Base-by-base conservation (phyloP, 1,140 invertebrate species). In the Dendrolimus punctatus region DNA sequence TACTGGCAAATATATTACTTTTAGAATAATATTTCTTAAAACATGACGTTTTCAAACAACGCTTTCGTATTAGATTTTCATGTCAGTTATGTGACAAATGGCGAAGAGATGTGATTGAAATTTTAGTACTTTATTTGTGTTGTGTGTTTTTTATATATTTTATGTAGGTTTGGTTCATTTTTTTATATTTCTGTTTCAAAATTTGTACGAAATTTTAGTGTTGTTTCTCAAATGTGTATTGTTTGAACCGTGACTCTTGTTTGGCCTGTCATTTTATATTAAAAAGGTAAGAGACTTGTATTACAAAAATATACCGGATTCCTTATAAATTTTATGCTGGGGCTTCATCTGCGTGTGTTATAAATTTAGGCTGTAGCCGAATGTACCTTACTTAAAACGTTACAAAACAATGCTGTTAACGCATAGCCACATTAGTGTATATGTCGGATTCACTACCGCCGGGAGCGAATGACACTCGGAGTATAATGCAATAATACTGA, bases 101-200 rank as follows among this genome's bases (percentile, higher is more conserved):
- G 68, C 67, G 66, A 50, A 74, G 79, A 64, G 62, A 81, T 85
- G 81, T 85, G 73, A 85, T 68, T 80, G 66, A 81, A 81, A 81
- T 79, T 82, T 82, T 76, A 71, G 73, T 78, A 73, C 60, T 51
- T 66, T 60, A 78, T 82, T 76, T 85, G 79, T 85, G 78, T 82
- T 82, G 76, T 85, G 74, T 82, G 77, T 85, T 82, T 81, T 77
- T 71, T 65, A 58, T 61, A 60, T 71, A 72, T 78, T 65, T 70
- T 78, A 81, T 85, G 78, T 85, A 82, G 79, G 78, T 68, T 80
- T 76, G 76, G 52, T 76, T 76, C 63, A 73, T 79, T 73, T 51
- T 57, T 68, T 68, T 59, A 66, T 66, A 64, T 67, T 68, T 73
- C 75, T 69, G 58, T 72, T 72, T 23, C 23, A 23, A 23, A 23